These are phyloP conservation scores for Encarsia formosa DNA, from an alignment of 2,888 invertebrate genomes.

Conservation along the genomic window DNA sequence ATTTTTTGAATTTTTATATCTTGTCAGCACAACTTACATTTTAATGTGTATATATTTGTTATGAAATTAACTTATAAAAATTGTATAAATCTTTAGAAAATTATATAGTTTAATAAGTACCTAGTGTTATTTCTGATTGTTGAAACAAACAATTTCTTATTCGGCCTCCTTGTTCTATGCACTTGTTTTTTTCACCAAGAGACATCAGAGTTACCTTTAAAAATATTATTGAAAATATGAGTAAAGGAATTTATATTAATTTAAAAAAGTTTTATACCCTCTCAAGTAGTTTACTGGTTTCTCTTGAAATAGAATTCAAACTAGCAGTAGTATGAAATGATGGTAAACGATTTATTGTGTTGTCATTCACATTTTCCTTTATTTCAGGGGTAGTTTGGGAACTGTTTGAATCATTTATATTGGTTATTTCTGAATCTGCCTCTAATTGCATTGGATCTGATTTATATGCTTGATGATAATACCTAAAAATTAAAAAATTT, in stretches of 20 bases:
- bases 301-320: slow-evolving; percentile 10
- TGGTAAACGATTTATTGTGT: too few relatives aligned
- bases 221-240: not conserved
- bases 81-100: too few relatives aligned
- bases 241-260: not conserved
- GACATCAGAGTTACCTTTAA: slow-evolving; percentile 44
- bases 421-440: slow-evolving; percentile 6
- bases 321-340: too few relatives aligned
- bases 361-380: too few relatives aligned
- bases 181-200: slow-evolving; percentile 39
- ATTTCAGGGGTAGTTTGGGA: too few relatives aligned
- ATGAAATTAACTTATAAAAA: too few relatives aligned
- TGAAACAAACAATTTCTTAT: slow-evolving; percentile 10
- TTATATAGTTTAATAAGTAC: slow-evolving; percentile 15
- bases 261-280: slow-evolving; percentile 11
- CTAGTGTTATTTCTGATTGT: slow-evolving; percentile 15
- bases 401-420: not conserved
- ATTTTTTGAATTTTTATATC: not conserved
- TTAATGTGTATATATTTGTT: too few relatives aligned
- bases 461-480: slow-evolving; percentile 66
- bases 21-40: not conserved
- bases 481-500: slow-evolving; percentile 51
- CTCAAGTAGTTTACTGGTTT: slow-evolving; percentile 17
- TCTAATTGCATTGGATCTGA: too few relatives aligned
- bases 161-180: slow-evolving; percentile 14